Conservation (phyloP, 2,797 vertebrate genomes). For the Scolopax rusticola region DNA sequence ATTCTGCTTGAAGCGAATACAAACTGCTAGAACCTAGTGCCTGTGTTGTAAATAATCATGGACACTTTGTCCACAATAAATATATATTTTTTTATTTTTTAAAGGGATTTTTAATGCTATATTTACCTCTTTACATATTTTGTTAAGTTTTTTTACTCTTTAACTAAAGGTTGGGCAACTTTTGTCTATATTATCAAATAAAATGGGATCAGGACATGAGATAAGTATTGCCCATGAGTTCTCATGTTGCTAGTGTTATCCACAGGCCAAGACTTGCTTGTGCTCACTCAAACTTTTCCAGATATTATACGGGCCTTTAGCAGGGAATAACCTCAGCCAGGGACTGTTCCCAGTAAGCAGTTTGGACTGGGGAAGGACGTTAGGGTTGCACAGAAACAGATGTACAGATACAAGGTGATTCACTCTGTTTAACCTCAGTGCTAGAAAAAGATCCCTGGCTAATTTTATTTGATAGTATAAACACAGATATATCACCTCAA, state of each 20-base stretch:
- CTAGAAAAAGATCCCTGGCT: not conserved
- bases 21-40: not conserved
- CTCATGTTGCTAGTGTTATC: not conserved
- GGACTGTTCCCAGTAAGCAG: not conserved
- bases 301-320: not conserved
- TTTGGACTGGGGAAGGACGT: not conserved
- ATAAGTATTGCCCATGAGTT: not conserved
- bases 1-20: not conserved
- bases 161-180: not conserved
- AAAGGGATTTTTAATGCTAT: not conserved
- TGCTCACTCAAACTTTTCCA: not conserved
- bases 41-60: not conserved
- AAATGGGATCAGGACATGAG: not conserved
- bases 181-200: not conserved
- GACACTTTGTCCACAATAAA: not conserved
- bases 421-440: not conserved
- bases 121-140: not conserved
- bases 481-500: not conserved
- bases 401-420: not conserved
- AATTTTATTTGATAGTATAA: not conserved
- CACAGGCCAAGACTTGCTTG: not conserved
- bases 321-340: not conserved
- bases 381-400: not conserved
- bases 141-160: accelerated
- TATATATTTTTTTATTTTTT: not conserved